Base-by-base conservation (phyloP, 2,888 invertebrate species). In the Gastrophysa polygoni region DNA sequence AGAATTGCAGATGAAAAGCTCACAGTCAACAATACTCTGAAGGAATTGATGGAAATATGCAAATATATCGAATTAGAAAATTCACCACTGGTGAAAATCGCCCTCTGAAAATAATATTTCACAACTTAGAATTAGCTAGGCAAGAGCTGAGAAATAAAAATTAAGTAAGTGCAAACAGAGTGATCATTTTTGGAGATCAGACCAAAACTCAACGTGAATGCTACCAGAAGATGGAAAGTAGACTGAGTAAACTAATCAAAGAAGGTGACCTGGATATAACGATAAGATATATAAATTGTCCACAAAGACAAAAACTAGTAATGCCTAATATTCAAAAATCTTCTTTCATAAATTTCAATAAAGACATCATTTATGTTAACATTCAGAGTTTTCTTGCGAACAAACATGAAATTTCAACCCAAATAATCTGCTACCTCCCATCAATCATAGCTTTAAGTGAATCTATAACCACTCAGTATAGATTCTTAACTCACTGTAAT, bases 281-380 rank as follows among this genome's bases (percentile, higher is more conserved):
- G n/a, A 49, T 49, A 24, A 49, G n/a, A 28, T 49, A 49, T 28
- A 49, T 49, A 16, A 49, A 49, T 49, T 49, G 49, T 49, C 28
- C 28, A 28, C 2, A 47, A 47, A 14, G 47, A 18, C 18, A 47
- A 47, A 20, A 47, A 47, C 20, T n/a, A 47, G 47, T 16, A 47
- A 47, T 47, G 47, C 47, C 21, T 47, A 21, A 47, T 47, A 47
- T 47, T 20, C 47, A 47, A 28, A 24, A n/a, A 28, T 49, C 49
- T 21, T 21, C 28, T 24, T 49, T 49, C 10, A 49, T 24, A 49
- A 49, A 28, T 24, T 24, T 28, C n/a, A 49, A 21, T 48, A 10
- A 48, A 24, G 48, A 48, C 48, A 49, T 49, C 24, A 49, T 49
- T 49, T 49, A 49, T 24, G 28, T 49, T 21, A 48, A 48, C 44